These are phyloP conservation scores for Myrmecophaga tridactyla DNA, from an alignment of 2,113 vertebrate species.

Conservation along the genomic window DNA sequence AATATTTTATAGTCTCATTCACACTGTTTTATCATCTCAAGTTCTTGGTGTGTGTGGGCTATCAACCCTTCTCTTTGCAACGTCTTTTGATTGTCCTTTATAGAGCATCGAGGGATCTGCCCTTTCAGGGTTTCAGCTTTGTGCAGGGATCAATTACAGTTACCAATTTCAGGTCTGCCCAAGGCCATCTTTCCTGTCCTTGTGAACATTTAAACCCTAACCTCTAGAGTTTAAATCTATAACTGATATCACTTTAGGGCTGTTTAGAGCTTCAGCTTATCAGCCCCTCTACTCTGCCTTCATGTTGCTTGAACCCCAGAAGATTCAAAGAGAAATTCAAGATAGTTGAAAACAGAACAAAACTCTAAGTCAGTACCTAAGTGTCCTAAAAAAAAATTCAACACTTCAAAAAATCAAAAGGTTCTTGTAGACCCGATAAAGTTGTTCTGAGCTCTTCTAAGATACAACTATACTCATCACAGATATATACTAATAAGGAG, in stretches of 20 bases:
- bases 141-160: background rate
- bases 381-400: background rate
- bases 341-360: background rate
- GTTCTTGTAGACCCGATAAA: background rate
- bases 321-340: constrained; percentile 41
- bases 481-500: background rate
- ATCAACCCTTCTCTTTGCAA: background rate
- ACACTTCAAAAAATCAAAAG: background rate
- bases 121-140: background rate
- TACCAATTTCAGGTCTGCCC: background rate
- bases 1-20: background rate
- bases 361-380: background rate
- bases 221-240: background rate
- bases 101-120: background rate
- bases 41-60: background rate
- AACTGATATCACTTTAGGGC: background rate
- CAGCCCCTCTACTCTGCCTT: background rate
- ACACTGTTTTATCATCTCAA: background rate
- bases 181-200: background rate
- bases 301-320: background rate
- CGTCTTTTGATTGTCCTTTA: background rate
- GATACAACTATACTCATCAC: background rate
- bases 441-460: background rate
- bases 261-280: background rate
- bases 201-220: background rate